Conservation (phyloP, 2,888 invertebrate genomes). For the Ligdia adustata region DNA sequence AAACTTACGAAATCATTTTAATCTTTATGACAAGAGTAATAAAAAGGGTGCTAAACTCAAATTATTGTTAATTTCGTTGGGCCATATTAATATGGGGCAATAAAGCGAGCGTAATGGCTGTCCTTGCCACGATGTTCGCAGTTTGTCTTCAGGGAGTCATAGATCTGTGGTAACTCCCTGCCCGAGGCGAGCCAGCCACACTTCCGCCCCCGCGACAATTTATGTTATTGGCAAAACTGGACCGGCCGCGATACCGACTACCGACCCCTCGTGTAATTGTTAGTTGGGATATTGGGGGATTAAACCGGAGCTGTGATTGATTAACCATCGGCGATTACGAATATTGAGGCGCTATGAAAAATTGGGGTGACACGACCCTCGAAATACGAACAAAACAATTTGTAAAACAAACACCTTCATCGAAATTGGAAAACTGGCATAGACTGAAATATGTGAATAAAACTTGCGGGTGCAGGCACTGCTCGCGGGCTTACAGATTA, state of each 20-base stretch:
- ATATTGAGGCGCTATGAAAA: constrained; percentile 65
- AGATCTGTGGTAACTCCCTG: constrained; percentile 32
- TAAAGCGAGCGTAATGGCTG: constrained; percentile 19
- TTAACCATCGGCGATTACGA: constrained; percentile 73
- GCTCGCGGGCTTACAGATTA: constrained; percentile 66
- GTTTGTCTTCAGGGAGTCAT: constrained; percentile 23
- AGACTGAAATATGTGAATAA: constrained; percentile 50
- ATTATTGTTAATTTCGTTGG: constrained; percentile 17
- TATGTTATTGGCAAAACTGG: constrained; percentile 79
- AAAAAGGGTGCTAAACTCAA: constrained; percentile 14
- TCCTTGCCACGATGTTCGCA: constrained; percentile 17
- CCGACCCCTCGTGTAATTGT: constrained; percentile 80
- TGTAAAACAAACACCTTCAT: constrained; percentile 53
- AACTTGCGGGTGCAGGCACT: constrained; percentile 47
- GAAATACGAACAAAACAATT: constrained; percentile 48
- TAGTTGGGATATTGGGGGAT: constrained; percentile 81
- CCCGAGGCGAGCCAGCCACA: constrained; percentile 45
- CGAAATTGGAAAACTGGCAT: constrained; percentile 53
- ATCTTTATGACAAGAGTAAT: background rate
- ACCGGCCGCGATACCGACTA: constrained; percentile 71
- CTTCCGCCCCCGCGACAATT: constrained; percentile 79
- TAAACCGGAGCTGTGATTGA: constrained; percentile 78
- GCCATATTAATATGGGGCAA: constrained; percentile 12
- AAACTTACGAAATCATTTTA: background rate
- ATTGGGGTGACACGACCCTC: constrained; percentile 48